Conservation (phyloP, 2,888 invertebrate species). For the Mesorhabditis belari region DNA sequence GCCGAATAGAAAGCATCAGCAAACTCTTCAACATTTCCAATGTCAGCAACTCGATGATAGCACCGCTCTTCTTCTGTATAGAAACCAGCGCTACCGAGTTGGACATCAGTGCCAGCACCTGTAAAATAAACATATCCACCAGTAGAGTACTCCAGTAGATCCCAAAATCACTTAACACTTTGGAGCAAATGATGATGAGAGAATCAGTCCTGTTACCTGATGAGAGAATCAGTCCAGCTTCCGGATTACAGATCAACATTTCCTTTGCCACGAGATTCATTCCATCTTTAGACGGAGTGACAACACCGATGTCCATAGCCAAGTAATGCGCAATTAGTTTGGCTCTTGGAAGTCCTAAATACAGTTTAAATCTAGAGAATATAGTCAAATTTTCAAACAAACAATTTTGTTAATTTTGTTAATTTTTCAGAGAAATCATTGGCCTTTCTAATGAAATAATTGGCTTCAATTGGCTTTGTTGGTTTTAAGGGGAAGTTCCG, state of each 20-base stretch:
- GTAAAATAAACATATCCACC: no score
- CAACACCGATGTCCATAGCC: slow-evolving; percentile 49
- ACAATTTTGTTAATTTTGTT: no score
- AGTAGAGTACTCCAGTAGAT: no score
- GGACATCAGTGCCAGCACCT: slow-evolving; percentile 39
- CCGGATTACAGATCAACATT: slow-evolving; percentile 43
- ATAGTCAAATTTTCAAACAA: background rate
- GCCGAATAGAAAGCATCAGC: slow-evolving; percentile 34
- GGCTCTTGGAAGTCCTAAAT: slow-evolving; percentile 20
- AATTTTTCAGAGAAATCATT: no score
- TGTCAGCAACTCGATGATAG: slow-evolving; percentile 40
- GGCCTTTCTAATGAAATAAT: no score
- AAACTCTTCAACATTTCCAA: slow-evolving; percentile 33
- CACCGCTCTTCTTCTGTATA: slow-evolving; percentile 29
- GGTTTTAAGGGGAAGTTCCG: no score
- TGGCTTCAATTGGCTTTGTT: no score
- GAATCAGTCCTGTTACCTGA: slow-evolving; percentile 28
- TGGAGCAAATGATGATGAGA: no score
- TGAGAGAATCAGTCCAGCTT: slow-evolving; percentile 35
- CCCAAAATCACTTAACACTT: no score
- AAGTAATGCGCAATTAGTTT: slow-evolving; percentile 41
- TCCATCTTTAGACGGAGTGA: slow-evolving; percentile 46
- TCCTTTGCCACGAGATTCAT: slow-evolving; percentile 48
- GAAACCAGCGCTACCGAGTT: slow-evolving; percentile 40
- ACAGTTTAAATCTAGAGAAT: background rate